Base-by-base conservation (phyloP, 2,888 invertebrate genomes). In the Hyposoter dolosus region DNA sequence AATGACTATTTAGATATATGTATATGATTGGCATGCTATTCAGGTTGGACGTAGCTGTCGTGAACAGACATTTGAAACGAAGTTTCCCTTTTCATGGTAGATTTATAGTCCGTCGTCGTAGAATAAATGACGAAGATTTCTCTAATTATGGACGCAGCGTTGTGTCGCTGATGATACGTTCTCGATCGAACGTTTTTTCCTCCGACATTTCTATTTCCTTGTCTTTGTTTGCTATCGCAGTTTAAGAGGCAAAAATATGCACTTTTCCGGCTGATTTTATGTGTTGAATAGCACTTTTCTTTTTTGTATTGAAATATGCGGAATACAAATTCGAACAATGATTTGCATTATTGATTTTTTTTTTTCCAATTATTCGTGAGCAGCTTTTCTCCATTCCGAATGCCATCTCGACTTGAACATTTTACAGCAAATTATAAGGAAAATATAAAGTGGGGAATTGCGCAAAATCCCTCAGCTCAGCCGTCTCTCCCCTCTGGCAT, bases 121-220 rank as follows among this genome's bases (percentile, higher is more conserved):
- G 84, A 88, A 89, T 88, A 88, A 88, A 89, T 88, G 84, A 88
- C 87, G 87, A 88, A 88, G 86, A 89, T 87, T 89, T 88, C 87
- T 89, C 88, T 89, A 88, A 89, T 89, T 89, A 88, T 81, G 80
- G 68, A 82, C 80, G 77, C 81, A 65, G 86, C 85, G 84, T 84
- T 87, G 84, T 83, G 85, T 71, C 79, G 56, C 85, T 86, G 85
- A 89, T 83, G 82, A 87, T 78, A 83, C 81, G 80, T 84, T 88
- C 40, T 40, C 80, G 85, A 86, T 86, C 74, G 12, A 68, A 69
- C 72, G 56, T 76, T 40, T 60, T 66, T 19, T 17, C 45, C 66
- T 19, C 28, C 50, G 15, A 17, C 28, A n/a, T 66, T 12, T 66
- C 63, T 63, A n/a, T 19, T 12, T 32, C n/a, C 50, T 76, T 65